These are phyloP conservation scores for Apamea anceps DNA, from an alignment of 2,888 invertebrate genomes.

Conservation along the genomic window DNA sequence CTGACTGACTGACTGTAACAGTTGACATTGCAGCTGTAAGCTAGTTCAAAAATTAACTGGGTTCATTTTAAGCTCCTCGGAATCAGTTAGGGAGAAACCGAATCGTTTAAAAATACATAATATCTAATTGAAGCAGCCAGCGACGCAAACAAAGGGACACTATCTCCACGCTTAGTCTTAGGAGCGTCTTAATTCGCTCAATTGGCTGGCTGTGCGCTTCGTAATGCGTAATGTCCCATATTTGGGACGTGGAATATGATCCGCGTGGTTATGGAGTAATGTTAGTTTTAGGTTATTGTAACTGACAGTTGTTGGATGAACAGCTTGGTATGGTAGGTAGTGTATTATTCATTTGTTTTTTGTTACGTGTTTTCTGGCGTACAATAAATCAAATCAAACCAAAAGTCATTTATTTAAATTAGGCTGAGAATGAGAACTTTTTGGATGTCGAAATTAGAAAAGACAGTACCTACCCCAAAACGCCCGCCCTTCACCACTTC, in stretches of 20 bases:
- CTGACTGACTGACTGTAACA: no score
- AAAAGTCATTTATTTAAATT: no score
- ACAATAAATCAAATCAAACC: no score
- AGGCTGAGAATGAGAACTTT: no score
- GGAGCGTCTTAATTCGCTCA: slow-evolving; percentile 84
- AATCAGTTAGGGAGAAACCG: slow-evolving; percentile 19
- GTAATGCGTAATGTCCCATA: slow-evolving; percentile 84
- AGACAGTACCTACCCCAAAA: no score
- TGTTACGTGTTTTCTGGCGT: no score
- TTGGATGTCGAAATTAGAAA: no score
- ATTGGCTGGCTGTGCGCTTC: slow-evolving; percentile 83
- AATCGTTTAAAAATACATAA: slow-evolving; percentile 53
- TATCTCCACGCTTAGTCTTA: slow-evolving; percentile 68
- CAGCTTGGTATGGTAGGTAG: no score
- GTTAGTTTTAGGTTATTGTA: not conserved
- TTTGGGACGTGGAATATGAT: slow-evolving; percentile 77
- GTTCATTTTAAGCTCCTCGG: not conserved
- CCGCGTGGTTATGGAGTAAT: slow-evolving; percentile 51
- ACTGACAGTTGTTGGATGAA: not conserved
- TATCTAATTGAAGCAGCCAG: slow-evolving; percentile 53
- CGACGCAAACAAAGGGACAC: slow-evolving; percentile 59
- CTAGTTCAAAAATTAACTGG: not conserved
- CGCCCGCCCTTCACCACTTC: no score
- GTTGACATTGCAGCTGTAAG: not conserved
- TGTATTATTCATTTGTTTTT: no score